These are phyloP conservation scores for Willowsia nigromaculata DNA, from an alignment of 2,888 invertebrate species.

Conservation along the genomic window DNA sequence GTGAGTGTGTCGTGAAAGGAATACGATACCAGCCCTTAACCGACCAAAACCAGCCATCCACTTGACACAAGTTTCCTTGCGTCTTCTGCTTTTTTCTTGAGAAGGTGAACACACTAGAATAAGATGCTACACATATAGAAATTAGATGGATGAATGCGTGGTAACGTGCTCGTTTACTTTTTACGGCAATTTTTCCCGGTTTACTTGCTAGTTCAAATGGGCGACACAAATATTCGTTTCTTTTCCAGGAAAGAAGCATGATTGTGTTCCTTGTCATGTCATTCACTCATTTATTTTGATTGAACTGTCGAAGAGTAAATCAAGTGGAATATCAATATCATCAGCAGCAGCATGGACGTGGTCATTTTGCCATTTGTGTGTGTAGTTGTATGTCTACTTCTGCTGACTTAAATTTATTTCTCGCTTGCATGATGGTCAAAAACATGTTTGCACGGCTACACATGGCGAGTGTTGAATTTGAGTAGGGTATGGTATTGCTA, in stretches of 20 bases:
- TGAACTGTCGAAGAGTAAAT: slow-evolving; percentile 31
- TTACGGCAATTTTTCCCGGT: not conserved
- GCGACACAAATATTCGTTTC: not conserved
- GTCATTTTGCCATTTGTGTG: not conserved
- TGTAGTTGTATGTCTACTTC: not conserved
- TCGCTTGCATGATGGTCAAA: not conserved
- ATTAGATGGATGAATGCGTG: slow-evolving; percentile 16
- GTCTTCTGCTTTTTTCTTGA: not conserved
- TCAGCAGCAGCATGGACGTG: not conserved
- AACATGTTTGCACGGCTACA: not conserved
- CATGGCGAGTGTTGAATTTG: not conserved
- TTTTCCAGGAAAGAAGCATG: not conserved
- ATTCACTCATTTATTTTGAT: slow-evolving; percentile 34
- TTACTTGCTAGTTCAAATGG: not conserved
- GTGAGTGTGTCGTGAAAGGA: not conserved
- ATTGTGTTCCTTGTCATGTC: slow-evolving; percentile 11
- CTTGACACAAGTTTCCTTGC: not conserved
- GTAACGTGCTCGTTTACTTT: not conserved
- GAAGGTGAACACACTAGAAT: not conserved
- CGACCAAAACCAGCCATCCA: not conserved
- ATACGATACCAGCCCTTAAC: not conserved
- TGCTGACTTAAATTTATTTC: not conserved
- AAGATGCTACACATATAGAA: too few relatives aligned
- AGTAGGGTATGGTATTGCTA: too few relatives aligned
- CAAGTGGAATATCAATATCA: slow-evolving; percentile 13